Percentiles rank a stretch among this genome's conserved stretches.
These are phyloP conservation scores for Altica lythri DNA, from an alignment of 2,888 invertebrate genomes.

Conservation along the genomic window DNA sequence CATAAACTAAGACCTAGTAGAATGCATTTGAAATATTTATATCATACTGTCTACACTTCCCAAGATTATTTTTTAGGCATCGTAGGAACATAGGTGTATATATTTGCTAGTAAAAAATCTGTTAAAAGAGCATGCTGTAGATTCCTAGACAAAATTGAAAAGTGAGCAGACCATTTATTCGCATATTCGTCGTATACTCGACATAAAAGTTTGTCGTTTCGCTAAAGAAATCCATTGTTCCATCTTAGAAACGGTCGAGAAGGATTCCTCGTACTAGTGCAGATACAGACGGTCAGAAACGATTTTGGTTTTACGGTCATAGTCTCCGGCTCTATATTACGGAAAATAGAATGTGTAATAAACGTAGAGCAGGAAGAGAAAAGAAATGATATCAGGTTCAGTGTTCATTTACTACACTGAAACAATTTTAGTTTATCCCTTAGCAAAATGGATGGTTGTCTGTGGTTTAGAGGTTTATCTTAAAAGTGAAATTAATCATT, in stretches of 20 bases:
- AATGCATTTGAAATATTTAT: no score
- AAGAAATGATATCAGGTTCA: no score
- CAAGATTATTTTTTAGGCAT: no score
- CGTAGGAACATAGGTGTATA: no score
- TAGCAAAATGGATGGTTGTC: no score
- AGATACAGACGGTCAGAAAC: constrained; percentile 38
- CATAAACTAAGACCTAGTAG: no score
- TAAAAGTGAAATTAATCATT: no score
- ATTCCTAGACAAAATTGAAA: constrained; percentile 19
- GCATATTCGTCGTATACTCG: constrained; percentile 18
- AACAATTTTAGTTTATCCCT: no score
- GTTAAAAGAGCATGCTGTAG: constrained; percentile 7
- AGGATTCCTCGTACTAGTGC: constrained; percentile 7
- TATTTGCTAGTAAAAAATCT: no score
- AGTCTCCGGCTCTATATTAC: constrained; percentile 44
- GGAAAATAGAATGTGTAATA: constrained; percentile 45
- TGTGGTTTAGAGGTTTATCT: no score
- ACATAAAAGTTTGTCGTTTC: constrained; percentile 13
- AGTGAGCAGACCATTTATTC: constrained; percentile 19
- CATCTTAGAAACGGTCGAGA: constrained; percentile 10
- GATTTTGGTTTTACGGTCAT: constrained; percentile 42
- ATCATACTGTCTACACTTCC: no score
- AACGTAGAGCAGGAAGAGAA: constrained; percentile 35
- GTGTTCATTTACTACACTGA: no score
- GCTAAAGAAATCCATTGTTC: constrained; percentile 22